Evolutionary conservation across 2,797 vertebrate genomes (phyloP).

Genomic region (Notolepis coatsorum): DNA sequence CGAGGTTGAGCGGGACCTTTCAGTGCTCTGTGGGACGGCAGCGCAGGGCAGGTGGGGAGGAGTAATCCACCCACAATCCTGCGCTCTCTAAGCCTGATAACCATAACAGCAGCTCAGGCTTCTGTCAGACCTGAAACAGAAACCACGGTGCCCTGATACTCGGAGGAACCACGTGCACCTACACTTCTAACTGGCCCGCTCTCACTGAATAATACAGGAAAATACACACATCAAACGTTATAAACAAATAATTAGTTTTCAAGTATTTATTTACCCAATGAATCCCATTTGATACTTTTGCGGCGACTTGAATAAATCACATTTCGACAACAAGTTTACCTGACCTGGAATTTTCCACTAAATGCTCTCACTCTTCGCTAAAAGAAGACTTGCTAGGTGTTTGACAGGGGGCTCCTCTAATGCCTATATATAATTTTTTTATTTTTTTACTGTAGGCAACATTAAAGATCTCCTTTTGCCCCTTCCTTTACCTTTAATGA

Average conservation of each 20-base stretch:
- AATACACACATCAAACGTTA: neutral
- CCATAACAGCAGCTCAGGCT: conserved; percentile 10
- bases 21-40: conserved; percentile 25
- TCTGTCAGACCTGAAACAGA: conserved; percentile 20
- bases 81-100: neutral
- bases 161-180: neutral
- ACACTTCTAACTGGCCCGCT: neutral
- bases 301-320: conserved; percentile 42
- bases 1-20: conserved; percentile 54
- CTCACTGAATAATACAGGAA: neutral
- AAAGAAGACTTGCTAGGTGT: conserved; percentile 34
- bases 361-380: conserved; percentile 43
- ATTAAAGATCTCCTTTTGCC: conserved; percentile 47
- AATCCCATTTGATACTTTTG: conserved; percentile 28
- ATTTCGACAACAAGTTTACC: conserved; percentile 29
- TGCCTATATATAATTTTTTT: no score
- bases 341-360: conserved; percentile 39
- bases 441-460: conserved; percentile 41
- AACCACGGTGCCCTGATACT: conserved; percentile 7
- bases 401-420: conserved; percentile 34
- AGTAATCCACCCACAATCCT: conserved; percentile 39
- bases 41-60: conserved; percentile 37
- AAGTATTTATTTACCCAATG: neutral
- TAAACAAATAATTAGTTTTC: neutral
- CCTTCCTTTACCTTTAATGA: conserved; percentile 71